Percentiles rank a stretch among this genome's conserved stretches.
These are phyloP conservation scores for Tetragnatha versicolor DNA, from an alignment of 1,140 invertebrate genomes.

Conservation along the genomic window DNA sequence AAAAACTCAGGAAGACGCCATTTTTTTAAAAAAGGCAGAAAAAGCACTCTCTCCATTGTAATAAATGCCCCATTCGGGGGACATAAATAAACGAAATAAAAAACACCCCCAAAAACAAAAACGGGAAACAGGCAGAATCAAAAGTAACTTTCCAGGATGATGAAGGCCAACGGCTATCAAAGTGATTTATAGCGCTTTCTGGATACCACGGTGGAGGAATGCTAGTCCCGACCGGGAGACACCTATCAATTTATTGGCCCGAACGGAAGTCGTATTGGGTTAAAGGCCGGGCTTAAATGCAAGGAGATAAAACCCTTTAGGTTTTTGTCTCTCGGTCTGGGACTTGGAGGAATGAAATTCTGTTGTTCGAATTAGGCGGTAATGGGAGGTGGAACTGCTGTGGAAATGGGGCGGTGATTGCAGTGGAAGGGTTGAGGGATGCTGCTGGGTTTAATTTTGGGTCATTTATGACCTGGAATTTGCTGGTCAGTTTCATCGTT, in stretches of 20 bases:
- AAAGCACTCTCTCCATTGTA: not conserved
- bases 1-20: not conserved
- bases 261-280: constrained; percentile 31
- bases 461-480: too few relatives aligned
- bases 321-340: not conserved
- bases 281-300: constrained; percentile 10
- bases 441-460: too few relatives aligned
- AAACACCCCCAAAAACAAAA: not conserved
- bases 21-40: not conserved
- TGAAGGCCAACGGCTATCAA: constrained; percentile 24
- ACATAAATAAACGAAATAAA: not conserved
- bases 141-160: constrained; percentile 23
- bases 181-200: constrained; percentile 42
- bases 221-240: constrained; percentile 8
- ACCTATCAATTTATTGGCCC: constrained; percentile 39
- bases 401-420: too few relatives aligned
- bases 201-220: constrained; percentile 31
- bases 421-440: too few relatives aligned
- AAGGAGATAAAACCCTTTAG: constrained; percentile 8
- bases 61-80: not conserved
- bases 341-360: not conserved
- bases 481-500: too few relatives aligned
- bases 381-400: not conserved
- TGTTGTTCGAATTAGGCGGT: not conserved
- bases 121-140: not conserved